Conservation (phyloP, 2,797 vertebrate genomes). For the Poeciliopsis presidionis region DNA sequence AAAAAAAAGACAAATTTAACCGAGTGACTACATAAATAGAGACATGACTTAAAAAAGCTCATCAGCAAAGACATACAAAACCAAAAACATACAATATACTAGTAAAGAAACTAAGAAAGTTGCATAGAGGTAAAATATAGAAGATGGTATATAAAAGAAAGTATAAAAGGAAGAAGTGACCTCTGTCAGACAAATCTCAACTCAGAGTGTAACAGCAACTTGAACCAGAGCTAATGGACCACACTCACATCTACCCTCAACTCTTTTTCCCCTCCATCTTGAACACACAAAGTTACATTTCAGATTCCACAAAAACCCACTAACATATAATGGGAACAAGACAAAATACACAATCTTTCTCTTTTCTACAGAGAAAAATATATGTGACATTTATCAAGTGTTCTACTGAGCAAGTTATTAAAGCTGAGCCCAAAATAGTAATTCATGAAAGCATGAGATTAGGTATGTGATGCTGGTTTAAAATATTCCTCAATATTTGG, state of each 20-base stretch:
- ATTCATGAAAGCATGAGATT: neutral
- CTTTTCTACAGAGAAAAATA: neutral
- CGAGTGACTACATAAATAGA: neutral
- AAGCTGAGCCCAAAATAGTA: neutral
- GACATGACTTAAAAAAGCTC: neutral
- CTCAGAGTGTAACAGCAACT: conserved; percentile 40
- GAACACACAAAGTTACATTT: conserved; percentile 9
- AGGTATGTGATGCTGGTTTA: neutral
- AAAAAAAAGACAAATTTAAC: conserved; percentile 13
- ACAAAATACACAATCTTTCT: neutral
- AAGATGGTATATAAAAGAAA: conserved; percentile 32
- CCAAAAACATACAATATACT: neutral
- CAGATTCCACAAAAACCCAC: neutral
- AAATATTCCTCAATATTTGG: neutral
- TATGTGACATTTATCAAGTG: neutral
- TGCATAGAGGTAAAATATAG: conserved; percentile 21
- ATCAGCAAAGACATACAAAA: conserved; percentile 26
- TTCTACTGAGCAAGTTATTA: neutral
- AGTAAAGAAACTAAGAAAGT: conserved; percentile 17
- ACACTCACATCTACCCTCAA: conserved; percentile 30
- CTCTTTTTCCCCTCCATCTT: conserved; percentile 9
- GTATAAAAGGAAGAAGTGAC: conserved; percentile 57
- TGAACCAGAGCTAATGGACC: conserved; percentile 62
- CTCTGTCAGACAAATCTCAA: conserved; percentile 56
- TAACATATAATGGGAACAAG: neutral